A percentile compares a stretch with the other conserved stretches of the same genome.
Conservation (phyloP, 2,113 vertebrate species). For the Centropristis striata region DNA sequence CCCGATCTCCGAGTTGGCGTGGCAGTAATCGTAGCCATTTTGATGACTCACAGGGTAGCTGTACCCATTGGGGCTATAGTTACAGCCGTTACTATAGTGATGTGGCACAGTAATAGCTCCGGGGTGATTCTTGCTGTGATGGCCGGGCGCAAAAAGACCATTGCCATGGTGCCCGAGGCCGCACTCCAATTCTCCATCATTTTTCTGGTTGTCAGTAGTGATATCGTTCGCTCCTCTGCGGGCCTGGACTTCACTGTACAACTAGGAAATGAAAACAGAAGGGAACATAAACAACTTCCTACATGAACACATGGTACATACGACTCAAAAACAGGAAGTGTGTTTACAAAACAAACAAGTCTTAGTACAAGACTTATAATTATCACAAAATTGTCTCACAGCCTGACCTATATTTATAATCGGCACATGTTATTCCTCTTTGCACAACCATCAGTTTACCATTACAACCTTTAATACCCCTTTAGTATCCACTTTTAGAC, state of each 20-base stretch:
- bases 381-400: conserved; percentile 20
- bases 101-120: conserved; percentile 44
- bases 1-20: conserved; percentile 72
- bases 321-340: background rate
- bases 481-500: conserved; percentile 67
- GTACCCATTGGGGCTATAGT: conserved; percentile 55
- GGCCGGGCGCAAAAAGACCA: conserved; percentile 50
- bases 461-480: conserved; percentile 38
- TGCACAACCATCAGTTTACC: conserved; percentile 26
- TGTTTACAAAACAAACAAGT: conserved; percentile 37
- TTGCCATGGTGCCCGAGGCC: conserved; percentile 73
- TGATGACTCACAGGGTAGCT: conserved; percentile 63
- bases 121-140: conserved; percentile 59
- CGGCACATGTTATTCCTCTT: conserved; percentile 27
- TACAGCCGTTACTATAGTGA: conserved; percentile 58
- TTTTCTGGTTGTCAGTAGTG: conserved; percentile 72
- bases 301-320: background rate
- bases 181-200: conserved; percentile 75
- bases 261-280: conserved; percentile 80
- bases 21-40: conserved; percentile 63
- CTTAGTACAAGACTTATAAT: conserved; percentile 20
- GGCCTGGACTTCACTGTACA: conserved; percentile 95
- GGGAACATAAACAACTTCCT: background rate
- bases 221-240: conserved; percentile 88
- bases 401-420: conserved; percentile 44